Base-by-base conservation (phyloP, 2,113 vertebrate species). In the Eonycteris spelaea region DNA sequence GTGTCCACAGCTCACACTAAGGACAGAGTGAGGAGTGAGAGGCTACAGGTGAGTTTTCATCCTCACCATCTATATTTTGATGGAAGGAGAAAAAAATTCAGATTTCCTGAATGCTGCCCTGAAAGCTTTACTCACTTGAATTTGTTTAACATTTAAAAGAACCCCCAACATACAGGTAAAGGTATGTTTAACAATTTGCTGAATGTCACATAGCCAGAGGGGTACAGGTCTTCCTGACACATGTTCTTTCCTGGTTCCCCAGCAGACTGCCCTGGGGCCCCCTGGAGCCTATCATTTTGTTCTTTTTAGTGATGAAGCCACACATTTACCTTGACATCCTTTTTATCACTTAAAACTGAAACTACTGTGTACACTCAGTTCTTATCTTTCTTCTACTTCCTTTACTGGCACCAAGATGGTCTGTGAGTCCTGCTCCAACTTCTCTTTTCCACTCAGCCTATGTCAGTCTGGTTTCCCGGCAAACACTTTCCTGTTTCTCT, bases 401-500 rank as follows among this genome's bases (percentile, higher is more conserved):
- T 63, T 88, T 40, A 10, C 51, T 71, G 84, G 40, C 30, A 51
- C 65, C 30, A 59, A 30, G 63, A 70, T 70, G 12, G 91, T 84
- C 83, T 86, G 7, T 65, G 77, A 93, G 86, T 77, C 19, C 61
- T 73, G 61, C 19, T 94, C 51, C 15, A 77, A 86, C 90, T 94
- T 93, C 90, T 97, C 95, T 78, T 95, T 97, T 92, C 90, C 80
- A 67, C n/a, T 70, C 40, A 75, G 48, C 48, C 16, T 6, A 0
- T 3, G 2, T 71, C 28, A 67, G 70, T 38, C 89, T 89, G 80
- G 26, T 68, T 93, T 97, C 75, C 57, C 90, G 87, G 70, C 28
- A 84, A 95, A 94, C 26, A 28, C 57, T 95, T 95, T 77, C 59
- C 51, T 84, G 61, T 78, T 57, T 92, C 79, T 95, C 75, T 61